Evolutionary conservation across 2,113 vertebrate genomes (phyloP), one percentile per base, ranked within the genome.

Genomic region (Spea bombifrons): DNA sequence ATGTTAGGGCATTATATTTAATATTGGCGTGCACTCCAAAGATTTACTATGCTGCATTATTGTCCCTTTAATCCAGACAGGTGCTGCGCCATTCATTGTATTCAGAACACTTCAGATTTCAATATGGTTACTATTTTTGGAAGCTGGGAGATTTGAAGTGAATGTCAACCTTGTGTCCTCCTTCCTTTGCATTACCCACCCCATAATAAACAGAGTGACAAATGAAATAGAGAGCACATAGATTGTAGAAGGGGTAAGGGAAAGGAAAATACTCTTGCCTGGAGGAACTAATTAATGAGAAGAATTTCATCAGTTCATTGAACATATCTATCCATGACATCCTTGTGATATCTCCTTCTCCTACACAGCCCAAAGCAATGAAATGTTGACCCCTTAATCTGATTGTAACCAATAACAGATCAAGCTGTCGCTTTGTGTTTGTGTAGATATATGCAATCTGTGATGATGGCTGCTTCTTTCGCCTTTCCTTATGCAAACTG

Each of bases 381-480:
- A 4, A 64, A 16, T 64, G 61, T 64, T 64, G 61, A 64, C 61
- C 61, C 7, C 30, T 64, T 64, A 64, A 64, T 64, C 17, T 64
- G 55, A 59, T 59, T 59, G 55, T 59, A 16, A 64, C 61, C 61
- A 64, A 64, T 64, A 64, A 64, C 61, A 17, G 61, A 64, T 16
- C 4, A 64, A 64, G 61, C 61, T 64, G 61, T 64, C 61, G 30
- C 30, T 17, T 64, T 3, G 7, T 16, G n/a, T 64, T 64, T 64
- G 15, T 64, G 61, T 13, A 64, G 61, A 64, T 16, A 64, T 64
- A 64, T 16, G 30, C n/a, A 64, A 64, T 64, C 61, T 64, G 61
- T 64, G 61, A 17, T 17, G 17, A 64, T 64, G 8, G 5, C n/a
- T 64, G 61, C 55, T 5, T 59, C 3, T 4, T 13, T 10, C 10